Conservation (phyloP, 2,113 vertebrate genomes). For the Heloderma charlesbogerti region DNA sequence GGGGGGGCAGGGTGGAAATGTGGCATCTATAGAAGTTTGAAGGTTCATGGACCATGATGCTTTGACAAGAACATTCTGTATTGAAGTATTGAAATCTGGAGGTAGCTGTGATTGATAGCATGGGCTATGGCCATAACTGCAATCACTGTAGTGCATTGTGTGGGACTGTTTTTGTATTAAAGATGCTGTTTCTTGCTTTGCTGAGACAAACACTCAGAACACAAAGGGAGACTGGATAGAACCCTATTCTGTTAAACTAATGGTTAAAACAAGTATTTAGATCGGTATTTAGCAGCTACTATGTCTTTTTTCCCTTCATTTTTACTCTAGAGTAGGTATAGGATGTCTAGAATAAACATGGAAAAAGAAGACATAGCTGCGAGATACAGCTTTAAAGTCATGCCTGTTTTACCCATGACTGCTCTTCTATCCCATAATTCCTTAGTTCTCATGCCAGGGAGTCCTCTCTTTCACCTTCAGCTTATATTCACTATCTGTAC, state of each 20-base stretch:
- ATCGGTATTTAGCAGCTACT: no score
- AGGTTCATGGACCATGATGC: neutral
- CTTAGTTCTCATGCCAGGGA: neutral
- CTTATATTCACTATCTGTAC: neutral
- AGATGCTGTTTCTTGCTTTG: no score
- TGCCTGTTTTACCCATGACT: no score
- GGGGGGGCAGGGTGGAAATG: no score
- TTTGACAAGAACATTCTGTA: neutral
- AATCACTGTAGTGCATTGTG: neutral
- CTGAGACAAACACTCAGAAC: neutral
- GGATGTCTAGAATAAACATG: no score
- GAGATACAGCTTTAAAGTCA: no score
- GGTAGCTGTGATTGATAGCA: neutral
- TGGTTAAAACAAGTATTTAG: no score
- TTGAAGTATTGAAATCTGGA: neutral
- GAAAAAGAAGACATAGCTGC: no score
- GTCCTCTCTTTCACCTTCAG: neutral
- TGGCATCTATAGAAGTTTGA: neutral
- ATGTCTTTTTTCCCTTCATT: no score
- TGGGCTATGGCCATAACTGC: neutral
- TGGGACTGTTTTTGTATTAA: neutral
- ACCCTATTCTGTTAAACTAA: neutral
- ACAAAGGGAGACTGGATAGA: neutral
- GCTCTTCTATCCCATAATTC: neutral
- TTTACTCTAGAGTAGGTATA: no score